A percentile compares a stretch with the other conserved stretches of the same genome.
Evolutionary conservation across 2,888 invertebrate species (phyloP).

Genomic region (Homarus gammarus): DNA sequence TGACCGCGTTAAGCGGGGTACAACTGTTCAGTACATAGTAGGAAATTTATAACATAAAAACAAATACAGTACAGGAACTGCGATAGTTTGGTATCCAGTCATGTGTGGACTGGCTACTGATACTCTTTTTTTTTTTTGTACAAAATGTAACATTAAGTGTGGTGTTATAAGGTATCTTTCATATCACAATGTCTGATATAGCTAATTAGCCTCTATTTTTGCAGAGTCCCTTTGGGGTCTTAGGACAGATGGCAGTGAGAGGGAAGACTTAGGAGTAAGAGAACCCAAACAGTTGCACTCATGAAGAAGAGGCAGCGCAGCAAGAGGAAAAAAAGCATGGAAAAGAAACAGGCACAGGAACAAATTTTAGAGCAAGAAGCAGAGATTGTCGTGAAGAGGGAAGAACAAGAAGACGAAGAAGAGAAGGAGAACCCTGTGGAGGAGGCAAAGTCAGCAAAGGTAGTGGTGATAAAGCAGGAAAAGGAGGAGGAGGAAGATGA

Average conservation of each 20-base stretch:
- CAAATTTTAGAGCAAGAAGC: background rate
- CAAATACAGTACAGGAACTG: too few relatives aligned
- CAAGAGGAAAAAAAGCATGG: conserved; percentile 15
- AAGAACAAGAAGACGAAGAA: conserved; percentile 4
- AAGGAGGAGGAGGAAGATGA: conserved; percentile 21
- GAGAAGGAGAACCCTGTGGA: background rate
- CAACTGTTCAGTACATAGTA: too few relatives aligned
- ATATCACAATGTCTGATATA: too few relatives aligned
- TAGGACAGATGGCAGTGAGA: conserved; percentile 25
- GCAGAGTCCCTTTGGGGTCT: background rate
- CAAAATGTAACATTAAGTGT: too few relatives aligned
- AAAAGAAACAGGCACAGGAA: background rate
- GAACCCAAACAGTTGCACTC: background rate
- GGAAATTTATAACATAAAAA: too few relatives aligned
- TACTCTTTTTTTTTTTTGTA: too few relatives aligned
- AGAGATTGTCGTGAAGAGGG: background rate
- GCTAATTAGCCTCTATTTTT: too few relatives aligned
- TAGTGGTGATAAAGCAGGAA: background rate
- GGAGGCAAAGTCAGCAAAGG: background rate
- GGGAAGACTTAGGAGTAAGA: background rate
- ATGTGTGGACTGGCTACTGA: too few relatives aligned
- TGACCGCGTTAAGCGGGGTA: too few relatives aligned
- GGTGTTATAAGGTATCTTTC: too few relatives aligned
- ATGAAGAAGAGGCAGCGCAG: conserved; percentile 26
- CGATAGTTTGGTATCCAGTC: too few relatives aligned